Base-by-base conservation (phyloP, 2,797 vertebrate genomes). In the Hydrocynus forskahlii region DNA sequence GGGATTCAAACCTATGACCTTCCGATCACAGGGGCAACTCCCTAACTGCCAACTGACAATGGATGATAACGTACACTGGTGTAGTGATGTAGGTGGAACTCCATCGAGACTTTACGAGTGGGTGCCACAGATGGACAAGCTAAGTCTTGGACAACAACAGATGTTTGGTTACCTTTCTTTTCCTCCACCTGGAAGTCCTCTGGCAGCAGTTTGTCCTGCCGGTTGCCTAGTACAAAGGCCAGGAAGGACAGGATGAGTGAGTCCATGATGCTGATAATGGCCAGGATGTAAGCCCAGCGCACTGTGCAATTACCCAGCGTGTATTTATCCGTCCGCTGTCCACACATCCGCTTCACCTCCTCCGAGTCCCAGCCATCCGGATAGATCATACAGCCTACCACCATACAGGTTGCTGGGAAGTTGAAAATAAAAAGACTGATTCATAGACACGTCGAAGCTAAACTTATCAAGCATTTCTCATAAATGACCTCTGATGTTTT, bases 221-320 rank as follows among this genome's bases (percentile, higher is more conserved):
- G 89, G 90, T 94, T 99, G 55, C 96, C 98, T 85, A 99, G 86
- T 45, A 97, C 96, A 4, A 99, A 99, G 43, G 96, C 97, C 88
- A 99, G 88, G 91, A 99, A 96, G 87, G 97, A 95, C 82, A 99
- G 96, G 55, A 95, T 95, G 87, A 99, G 93, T 0, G 97, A 96
- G 1, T 99, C 98, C 12, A 97, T 95, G 90, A 99, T 99, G 91
- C 96, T 97, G 81, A 99, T 97, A 91, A 99, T 97, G 89, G 98
- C 98, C 85, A 99, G 94, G 94, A 99, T 98, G 93, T 98, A 99
- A 0, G 98, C 98, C 97, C 97, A 99, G 92, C 98, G 97, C 89
- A 99, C 96, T 0, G 96, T 98, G 92, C 98, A 99, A 89, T 97
- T 96, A 0, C 98, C 98, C 90, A 99, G 92, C 0, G 96, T 95